These are phyloP conservation scores for Sinocyclocheilus anshuiensis DNA, from an alignment of 2,113 vertebrate genomes.

Conservation along the genomic window DNA sequence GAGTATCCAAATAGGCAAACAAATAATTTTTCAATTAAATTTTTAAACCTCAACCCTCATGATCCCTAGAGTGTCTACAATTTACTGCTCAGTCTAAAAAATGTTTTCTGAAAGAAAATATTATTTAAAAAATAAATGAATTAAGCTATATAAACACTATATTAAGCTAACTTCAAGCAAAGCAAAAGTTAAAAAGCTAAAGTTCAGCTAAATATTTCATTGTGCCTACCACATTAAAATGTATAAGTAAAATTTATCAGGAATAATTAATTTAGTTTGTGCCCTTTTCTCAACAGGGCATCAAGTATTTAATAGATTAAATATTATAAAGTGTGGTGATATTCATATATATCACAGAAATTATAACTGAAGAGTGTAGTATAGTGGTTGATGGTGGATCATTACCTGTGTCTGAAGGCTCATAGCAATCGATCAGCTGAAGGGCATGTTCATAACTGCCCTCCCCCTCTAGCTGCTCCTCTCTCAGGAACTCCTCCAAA, in stretches of 20 bases:
- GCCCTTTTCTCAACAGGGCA: no score
- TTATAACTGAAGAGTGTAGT: neutral
- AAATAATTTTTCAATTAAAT: neutral
- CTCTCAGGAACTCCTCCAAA: slow-evolving; percentile 84
- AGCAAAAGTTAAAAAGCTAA: neutral
- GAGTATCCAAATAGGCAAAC: neutral
- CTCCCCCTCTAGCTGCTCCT: slow-evolving; percentile 82
- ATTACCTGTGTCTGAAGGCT: slow-evolving; percentile 87
- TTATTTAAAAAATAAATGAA: no score
- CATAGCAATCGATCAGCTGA: slow-evolving; percentile 83
- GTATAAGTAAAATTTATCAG: no score
- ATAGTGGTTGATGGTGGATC: neutral
- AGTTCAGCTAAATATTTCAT: neutral
- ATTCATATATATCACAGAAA: neutral
- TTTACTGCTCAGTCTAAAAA: neutral
- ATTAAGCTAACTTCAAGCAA: neutral
- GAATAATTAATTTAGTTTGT: no score
- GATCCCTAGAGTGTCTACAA: neutral
- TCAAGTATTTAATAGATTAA: no score
- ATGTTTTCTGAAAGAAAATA: neutral
- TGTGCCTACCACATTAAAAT: neutral
- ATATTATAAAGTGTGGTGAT: no score
- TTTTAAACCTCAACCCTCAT: neutral
- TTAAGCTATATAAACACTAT: neutral
- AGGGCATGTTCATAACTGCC: slow-evolving; percentile 75